Conservation (phyloP, 2,113 vertebrate genomes). For the Cynocephalus volans region DNA sequence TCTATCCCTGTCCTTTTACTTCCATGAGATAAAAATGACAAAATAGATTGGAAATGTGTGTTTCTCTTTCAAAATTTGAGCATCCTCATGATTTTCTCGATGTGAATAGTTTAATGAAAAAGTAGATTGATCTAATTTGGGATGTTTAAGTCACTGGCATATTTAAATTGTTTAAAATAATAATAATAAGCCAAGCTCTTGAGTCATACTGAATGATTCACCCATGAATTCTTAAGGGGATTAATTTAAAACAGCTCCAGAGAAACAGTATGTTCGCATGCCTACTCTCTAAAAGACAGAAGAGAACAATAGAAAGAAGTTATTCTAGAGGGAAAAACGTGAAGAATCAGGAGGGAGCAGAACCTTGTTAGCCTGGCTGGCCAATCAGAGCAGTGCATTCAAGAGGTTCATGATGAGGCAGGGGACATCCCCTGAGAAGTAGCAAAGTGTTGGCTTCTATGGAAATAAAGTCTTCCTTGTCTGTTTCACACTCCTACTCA, state of each 20-base stretch:
- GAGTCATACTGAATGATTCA: slow-evolving; percentile 85
- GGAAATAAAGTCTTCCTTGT: not conserved
- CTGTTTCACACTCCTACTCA: slow-evolving; percentile 48
- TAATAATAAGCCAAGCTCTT: slow-evolving; percentile 82
- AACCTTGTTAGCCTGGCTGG: not conserved
- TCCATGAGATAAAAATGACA: slow-evolving; percentile 23
- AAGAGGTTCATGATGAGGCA: not conserved
- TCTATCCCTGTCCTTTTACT: slow-evolving; percentile 48
- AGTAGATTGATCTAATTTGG: slow-evolving; percentile 81
- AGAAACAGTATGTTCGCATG: slow-evolving; percentile 70
- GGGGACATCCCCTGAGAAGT: not conserved
- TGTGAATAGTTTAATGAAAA: slow-evolving; percentile 84
- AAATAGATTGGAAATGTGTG: slow-evolving; percentile 40
- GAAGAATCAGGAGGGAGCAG: not conserved
- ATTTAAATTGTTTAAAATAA: slow-evolving; percentile 80
- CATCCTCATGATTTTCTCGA: slow-evolving; percentile 72
- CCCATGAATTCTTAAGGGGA: slow-evolving; percentile 78
- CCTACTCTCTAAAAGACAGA: slow-evolving; percentile 63
- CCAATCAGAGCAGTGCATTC: slow-evolving; percentile 48
- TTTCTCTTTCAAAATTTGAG: slow-evolving; percentile 63
- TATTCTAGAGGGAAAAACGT: slow-evolving; percentile 40
- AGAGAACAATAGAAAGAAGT: slow-evolving; percentile 61
- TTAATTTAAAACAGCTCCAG: slow-evolving; percentile 83
- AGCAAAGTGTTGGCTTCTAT: not conserved
- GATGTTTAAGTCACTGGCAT: slow-evolving; percentile 79